A percentile compares a stretch with the other conserved stretches of the same genome.
These are phyloP conservation scores for Chelonus formosanus DNA, from an alignment of 2,888 invertebrate species.

Conservation along the genomic window DNA sequence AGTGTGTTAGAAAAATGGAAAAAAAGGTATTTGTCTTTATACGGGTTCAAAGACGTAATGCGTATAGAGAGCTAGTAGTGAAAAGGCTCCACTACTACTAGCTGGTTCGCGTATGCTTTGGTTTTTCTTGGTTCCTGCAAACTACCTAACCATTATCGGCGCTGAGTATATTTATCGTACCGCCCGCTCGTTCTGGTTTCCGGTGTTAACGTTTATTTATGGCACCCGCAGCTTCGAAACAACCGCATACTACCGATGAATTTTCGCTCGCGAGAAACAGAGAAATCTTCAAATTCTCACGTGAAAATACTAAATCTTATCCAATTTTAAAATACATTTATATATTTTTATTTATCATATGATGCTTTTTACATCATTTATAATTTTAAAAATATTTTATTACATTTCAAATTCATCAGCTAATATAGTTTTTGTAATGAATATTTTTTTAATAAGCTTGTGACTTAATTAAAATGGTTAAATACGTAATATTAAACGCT, in stretches of 20 bases:
- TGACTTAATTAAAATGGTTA: too few relatives aligned
- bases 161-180: slow-evolving; percentile 53
- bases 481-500: too few relatives aligned
- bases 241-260: slow-evolving; percentile 19
- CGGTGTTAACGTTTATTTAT: slow-evolving; percentile 56
- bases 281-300: too few relatives aligned
- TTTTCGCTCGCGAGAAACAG: too few relatives aligned
- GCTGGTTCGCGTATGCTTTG: slow-evolving; percentile 7
- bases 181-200: slow-evolving; percentile 48
- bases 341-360: too few relatives aligned
- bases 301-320: too few relatives aligned
- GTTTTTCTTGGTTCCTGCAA: slow-evolving; percentile 19
- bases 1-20: background rate
- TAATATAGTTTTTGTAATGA: too few relatives aligned
- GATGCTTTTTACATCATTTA: too few relatives aligned
- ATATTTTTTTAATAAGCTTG: too few relatives aligned
- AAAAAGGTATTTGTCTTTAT: background rate
- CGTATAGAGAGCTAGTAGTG: background rate
- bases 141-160: slow-evolving; percentile 43
- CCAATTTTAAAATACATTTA: too few relatives aligned
- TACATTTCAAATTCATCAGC: too few relatives aligned
- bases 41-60: background rate
- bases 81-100: background rate
- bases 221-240: slow-evolving; percentile 45
- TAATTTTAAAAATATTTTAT: too few relatives aligned